Conservation (phyloP, 2,797 vertebrate species). For the Delichon dasypus region DNA sequence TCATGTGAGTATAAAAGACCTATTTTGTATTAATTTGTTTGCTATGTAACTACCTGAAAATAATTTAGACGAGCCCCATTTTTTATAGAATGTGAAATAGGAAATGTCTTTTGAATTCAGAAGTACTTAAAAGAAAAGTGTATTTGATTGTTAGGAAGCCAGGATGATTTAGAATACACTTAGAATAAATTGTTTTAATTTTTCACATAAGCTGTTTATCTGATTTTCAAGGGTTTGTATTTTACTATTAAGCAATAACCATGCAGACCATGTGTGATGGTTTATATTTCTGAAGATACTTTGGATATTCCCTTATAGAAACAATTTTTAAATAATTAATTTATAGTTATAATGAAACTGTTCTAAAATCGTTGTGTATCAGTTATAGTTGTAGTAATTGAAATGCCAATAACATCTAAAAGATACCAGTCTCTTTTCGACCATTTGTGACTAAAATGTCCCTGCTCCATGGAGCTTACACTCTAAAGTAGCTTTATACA, state of each 20-base stretch:
- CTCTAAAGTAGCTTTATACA: not conserved
- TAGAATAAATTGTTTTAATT: not conserved
- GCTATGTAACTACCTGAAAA: not conserved
- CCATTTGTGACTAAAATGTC: not conserved
- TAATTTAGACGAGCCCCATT: not conserved
- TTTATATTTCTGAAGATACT: slow-evolving; percentile 67
- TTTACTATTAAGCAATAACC: slow-evolving; percentile 65
- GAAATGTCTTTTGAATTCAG: not conserved
- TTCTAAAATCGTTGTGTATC: not conserved
- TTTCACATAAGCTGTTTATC: not conserved
- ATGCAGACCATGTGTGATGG: not conserved
- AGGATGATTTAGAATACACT: not conserved
- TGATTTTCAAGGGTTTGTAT: not conserved
- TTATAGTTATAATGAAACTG: not conserved
- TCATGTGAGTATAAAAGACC: not conserved
- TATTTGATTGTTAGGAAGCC: not conserved
- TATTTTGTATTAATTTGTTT: not conserved
- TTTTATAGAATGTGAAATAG: not conserved
- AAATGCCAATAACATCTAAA: not conserved
- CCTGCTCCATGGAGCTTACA: slow-evolving; percentile 60
- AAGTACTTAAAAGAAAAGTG: not conserved
- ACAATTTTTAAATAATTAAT: not conserved
- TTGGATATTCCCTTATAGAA: not conserved
- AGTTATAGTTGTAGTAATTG: not conserved
- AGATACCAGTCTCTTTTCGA: not conserved